Conservation (phyloP, 2,888 invertebrate genomes). For the Hemistola chrysoprasaria region DNA sequence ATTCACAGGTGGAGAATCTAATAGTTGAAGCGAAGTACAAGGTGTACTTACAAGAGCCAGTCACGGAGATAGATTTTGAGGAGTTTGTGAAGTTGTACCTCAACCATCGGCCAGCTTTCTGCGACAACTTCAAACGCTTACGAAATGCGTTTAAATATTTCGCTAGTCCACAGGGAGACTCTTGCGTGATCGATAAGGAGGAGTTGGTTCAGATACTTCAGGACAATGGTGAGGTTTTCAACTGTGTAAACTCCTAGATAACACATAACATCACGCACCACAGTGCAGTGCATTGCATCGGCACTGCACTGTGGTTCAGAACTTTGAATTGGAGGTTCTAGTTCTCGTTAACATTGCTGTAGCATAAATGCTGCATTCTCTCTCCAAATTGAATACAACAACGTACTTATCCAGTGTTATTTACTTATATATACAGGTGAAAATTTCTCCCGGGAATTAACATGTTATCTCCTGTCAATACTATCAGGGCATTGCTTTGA, state of each 20-base stretch:
- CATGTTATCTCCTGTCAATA: conserved; percentile 68
- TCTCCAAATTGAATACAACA: no score
- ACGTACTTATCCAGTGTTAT: no score
- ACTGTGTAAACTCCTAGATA: no score
- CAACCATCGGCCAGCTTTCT: conserved; percentile 85
- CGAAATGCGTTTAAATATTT: conserved; percentile 72
- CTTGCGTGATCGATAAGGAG: conserved; percentile 50
- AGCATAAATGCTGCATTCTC: no score
- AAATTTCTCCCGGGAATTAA: conserved; percentile 51
- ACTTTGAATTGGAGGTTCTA: no score
- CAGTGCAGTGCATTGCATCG: no score
- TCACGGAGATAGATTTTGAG: conserved; percentile 83
- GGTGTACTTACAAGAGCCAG: conserved; percentile 69
- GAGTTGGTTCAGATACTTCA: conserved; percentile 67
- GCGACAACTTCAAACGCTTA: conserved; percentile 69
- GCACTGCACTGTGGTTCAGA: no score
- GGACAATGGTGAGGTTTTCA: conserved; percentile 47
- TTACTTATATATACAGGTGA: conserved; percentile 64
- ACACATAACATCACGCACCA: no score
- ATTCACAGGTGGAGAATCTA: conserved; percentile 80
- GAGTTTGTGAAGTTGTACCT: conserved; percentile 85
- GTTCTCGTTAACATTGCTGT: no score
- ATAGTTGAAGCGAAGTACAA: conserved; percentile 81
- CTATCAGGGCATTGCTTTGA: conserved; percentile 61
- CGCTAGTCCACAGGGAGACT: conserved; percentile 37